These are phyloP conservation scores for Iphiclides podalirius DNA, from an alignment of 2,888 invertebrate genomes.

Conservation along the genomic window DNA sequence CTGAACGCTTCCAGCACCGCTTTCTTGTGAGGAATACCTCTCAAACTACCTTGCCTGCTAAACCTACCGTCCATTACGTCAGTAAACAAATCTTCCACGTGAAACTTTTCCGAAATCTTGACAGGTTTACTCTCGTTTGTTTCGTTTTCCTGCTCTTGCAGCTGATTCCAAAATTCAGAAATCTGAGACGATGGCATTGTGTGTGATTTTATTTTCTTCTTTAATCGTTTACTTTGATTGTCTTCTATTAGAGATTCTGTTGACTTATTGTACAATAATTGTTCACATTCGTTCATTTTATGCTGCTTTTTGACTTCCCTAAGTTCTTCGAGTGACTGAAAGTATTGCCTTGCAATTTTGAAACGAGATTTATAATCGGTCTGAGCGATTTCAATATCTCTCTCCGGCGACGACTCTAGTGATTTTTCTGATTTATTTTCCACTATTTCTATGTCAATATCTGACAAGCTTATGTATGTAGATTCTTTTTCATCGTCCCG, in stretches of 20 bases:
- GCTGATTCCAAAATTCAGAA: constrained; percentile 60
- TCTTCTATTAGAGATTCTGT: constrained; percentile 58
- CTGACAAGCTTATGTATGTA: constrained; percentile 60
- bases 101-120: constrained; percentile 76
- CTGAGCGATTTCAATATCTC: constrained; percentile 42
- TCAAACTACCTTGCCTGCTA: constrained; percentile 70
- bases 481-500: constrained; percentile 47
- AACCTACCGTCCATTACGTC: constrained; percentile 72
- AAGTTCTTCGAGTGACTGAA: constrained; percentile 71
- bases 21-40: constrained; percentile 76
- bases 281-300: constrained; percentile 66
- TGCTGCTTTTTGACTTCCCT: constrained; percentile 50
- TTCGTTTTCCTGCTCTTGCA: constrained; percentile 47
- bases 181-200: constrained; percentile 72
- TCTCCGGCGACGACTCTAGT: constrained; percentile 48
- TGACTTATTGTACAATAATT: constrained; percentile 51
- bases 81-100: constrained; percentile 71
- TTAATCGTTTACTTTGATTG: constrained; percentile 45
- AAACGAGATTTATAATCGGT: constrained; percentile 71
- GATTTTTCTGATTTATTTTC: constrained; percentile 50
- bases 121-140: constrained; percentile 49
- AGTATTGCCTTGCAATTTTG: constrained; percentile 69
- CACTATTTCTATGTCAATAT: constrained; percentile 69
- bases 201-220: constrained; percentile 60
- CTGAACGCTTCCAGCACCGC: constrained; percentile 75